Conservation (phyloP, 2,888 invertebrate genomes). For the Alcis repandata region DNA sequence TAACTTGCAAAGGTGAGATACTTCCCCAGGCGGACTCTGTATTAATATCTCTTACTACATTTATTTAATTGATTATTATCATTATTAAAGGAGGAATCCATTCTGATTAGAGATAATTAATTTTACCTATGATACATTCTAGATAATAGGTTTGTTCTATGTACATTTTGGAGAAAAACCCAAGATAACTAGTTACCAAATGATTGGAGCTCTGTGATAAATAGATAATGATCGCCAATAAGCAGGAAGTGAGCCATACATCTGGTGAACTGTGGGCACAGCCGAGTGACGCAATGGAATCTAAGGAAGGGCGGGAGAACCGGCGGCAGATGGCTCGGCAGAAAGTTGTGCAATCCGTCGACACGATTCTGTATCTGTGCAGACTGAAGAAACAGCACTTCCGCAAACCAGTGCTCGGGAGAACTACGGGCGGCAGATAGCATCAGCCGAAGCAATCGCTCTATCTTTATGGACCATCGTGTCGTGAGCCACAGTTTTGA, state of each 20-base stretch:
- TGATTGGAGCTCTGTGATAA: not conserved
- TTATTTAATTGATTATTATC: too few species aligned
- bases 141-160: too few species aligned
- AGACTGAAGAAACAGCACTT: slow-evolving; percentile 8
- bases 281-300: not conserved
- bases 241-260: not conserved
- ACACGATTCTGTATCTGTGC: slow-evolving; percentile 11
- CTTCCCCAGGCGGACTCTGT: too few species aligned
- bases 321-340: slow-evolving; percentile 2
- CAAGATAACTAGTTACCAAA: not conserved
- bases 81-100: too few species aligned
- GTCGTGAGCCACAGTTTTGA: slow-evolving; percentile 11
- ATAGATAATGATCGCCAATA: not conserved
- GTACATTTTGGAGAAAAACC: not conserved
- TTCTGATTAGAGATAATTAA: too few species aligned
- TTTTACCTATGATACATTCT: too few species aligned
- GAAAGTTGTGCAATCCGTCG: slow-evolving; percentile 17
- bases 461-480: slow-evolving; percentile 24
- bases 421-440: slow-evolving; percentile 9
- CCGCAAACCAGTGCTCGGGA: slow-evolving; percentile 8
- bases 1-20: too few species aligned
- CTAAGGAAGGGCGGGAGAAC: slow-evolving; percentile 12
- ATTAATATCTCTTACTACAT: too few species aligned
- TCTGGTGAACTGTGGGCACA: slow-evolving; percentile 4
- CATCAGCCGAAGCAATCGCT: not conserved